Percentiles rank a stretch among this genome's conserved stretches.
These are phyloP conservation scores for Microctenopoma steveboyesi DNA, from an alignment of 2,797 vertebrate species.

Conservation along the genomic window DNA sequence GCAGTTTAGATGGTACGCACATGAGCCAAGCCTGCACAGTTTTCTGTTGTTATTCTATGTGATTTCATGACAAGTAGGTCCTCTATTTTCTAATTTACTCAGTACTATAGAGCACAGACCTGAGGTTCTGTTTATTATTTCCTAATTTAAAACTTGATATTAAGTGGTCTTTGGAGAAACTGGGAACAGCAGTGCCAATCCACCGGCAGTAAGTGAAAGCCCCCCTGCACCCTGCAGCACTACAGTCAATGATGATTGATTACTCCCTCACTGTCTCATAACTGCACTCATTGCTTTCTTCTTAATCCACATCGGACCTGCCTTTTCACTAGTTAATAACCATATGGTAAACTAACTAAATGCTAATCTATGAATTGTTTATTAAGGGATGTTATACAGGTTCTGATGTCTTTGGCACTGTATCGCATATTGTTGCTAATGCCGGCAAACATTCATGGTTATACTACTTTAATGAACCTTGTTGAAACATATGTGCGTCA, in stretches of 20 bases:
- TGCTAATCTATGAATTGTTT: not conserved
- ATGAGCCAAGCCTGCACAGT: not conserved
- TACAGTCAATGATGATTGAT: conserved; percentile 78
- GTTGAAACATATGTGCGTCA: conserved; percentile 26
- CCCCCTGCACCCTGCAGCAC: conserved; percentile 62
- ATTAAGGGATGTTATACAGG: conserved; percentile 31
- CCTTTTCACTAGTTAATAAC: conserved; percentile 39
- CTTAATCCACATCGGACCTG: conserved; percentile 38
- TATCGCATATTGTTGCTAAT: conserved; percentile 6
- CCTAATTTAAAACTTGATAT: conserved; percentile 49
- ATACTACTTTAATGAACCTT: conserved; percentile 27
- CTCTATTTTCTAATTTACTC: not conserved
- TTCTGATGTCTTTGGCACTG: conserved; percentile 19
- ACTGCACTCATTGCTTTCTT: conserved; percentile 71
- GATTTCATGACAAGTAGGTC: not conserved
- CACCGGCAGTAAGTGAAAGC: conserved; percentile 52
- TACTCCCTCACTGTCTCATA: conserved; percentile 70
- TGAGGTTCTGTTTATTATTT: conserved; percentile 27
- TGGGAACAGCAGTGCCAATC: conserved; percentile 53
- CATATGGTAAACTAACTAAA: conserved; percentile 19
- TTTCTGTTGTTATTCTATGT: not conserved
- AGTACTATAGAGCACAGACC: not conserved
- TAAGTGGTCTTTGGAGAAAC: conserved; percentile 65
- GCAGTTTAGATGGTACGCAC: not conserved
- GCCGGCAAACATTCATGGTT: conserved; percentile 8